phyloP scores from a whole-genome alignment of 2,113 vertebrate species.

The Ophthalmolycus amberensis region DNA sequence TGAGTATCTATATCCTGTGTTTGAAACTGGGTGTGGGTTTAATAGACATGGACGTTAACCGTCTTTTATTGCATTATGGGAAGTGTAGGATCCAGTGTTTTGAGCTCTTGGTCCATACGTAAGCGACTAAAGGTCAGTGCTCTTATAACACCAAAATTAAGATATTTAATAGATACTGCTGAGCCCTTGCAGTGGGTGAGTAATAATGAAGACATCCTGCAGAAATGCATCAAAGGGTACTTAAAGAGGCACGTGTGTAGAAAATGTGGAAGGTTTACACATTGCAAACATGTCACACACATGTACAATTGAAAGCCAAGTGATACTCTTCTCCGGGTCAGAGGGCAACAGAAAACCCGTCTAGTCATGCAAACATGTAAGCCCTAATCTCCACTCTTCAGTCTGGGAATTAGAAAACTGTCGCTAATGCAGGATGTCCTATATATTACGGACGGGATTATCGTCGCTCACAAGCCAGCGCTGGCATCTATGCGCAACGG shows the following conservation, averaged over 20 bases:
- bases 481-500: background rate
- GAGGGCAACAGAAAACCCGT: slow-evolving; percentile 51
- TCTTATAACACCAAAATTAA: background rate
- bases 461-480: background rate
- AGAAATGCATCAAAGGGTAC: background rate
- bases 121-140: background rate
- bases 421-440: slow-evolving; percentile 60
- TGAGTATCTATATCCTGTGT: background rate
- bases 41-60: background rate
- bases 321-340: slow-evolving; percentile 39
- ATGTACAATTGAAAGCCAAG: background rate
- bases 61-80: slow-evolving; percentile 8
- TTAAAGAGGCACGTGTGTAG: background rate
- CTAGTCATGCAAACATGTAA: slow-evolving; percentile 65
- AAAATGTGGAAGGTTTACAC: background rate
- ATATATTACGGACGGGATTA: slow-evolving; percentile 55
- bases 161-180: background rate
- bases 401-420: slow-evolving; percentile 64
- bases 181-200: background rate
- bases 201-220: background rate
- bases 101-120: background rate
- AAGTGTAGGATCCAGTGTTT: background rate
- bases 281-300: background rate
- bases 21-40: background rate
- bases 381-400: slow-evolving; percentile 57